Evolutionary conservation across 2,797 vertebrate genomes (phyloP).

Genomic region (Cheirogaleus major): DNA sequence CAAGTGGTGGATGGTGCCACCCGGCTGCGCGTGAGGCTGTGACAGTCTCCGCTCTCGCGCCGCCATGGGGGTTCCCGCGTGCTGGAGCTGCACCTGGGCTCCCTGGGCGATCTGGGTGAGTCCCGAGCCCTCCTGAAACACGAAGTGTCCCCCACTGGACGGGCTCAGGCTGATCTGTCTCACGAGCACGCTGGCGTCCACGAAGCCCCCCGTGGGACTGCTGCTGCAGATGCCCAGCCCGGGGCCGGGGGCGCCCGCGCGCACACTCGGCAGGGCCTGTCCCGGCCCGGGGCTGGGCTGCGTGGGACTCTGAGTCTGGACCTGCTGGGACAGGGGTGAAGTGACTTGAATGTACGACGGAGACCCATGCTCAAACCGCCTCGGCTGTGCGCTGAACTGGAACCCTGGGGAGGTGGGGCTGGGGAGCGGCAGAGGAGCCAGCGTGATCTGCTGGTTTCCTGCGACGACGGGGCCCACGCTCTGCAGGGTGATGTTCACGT

Average conservation of each 20-base stretch:
- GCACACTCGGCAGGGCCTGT: conserved; percentile 89
- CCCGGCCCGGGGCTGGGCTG: conserved; percentile 93
- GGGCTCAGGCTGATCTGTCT: conserved; percentile 94
- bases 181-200: conserved; percentile 95
- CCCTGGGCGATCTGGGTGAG: conserved; percentile 92
- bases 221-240: conserved; percentile 93
- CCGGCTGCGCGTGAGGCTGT: conserved; percentile 96
- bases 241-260: conserved; percentile 89
- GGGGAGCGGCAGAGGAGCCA: conserved; percentile 93
- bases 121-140: conserved; percentile 94
- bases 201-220: conserved; percentile 94
- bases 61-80: conserved; percentile 87
- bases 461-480: conserved; percentile 94
- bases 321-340: conserved; percentile 93
- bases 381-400: conserved; percentile 93
- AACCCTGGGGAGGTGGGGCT: conserved; percentile 95
- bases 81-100: conserved; percentile 92
- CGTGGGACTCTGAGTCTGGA: conserved; percentile 97
- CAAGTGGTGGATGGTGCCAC: conserved; percentile 76
- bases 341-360: conserved; percentile 97
- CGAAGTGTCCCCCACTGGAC: conserved; percentile 93
- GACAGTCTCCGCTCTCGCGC: conserved; percentile 95
- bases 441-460: conserved; percentile 95
- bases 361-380: conserved; percentile 95
- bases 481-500: conserved; percentile 97